These are phyloP conservation scores for Nomada ferruginata DNA, from an alignment of 2,888 invertebrate genomes.

Conservation along the genomic window DNA sequence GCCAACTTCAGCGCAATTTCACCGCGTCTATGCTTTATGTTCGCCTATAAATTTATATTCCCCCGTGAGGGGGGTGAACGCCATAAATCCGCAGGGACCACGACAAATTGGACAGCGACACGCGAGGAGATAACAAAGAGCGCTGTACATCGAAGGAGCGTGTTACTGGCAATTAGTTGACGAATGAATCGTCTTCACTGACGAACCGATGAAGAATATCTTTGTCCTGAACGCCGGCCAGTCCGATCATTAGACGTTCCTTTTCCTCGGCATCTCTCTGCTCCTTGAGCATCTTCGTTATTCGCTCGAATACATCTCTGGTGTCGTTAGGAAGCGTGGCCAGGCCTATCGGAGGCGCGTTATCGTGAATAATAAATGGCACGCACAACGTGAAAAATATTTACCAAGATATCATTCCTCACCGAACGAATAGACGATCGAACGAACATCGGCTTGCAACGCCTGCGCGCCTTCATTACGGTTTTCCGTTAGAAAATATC, in stretches of 20 bases:
- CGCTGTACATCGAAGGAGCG: conserved; percentile 5
- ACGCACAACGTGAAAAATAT: conserved; percentile 11
- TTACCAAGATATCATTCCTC: conserved; percentile 33
- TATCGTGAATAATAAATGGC: conserved; percentile 36
- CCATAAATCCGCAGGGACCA: conserved; percentile 12
- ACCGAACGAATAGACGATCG: conserved; percentile 69
- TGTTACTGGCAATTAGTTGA: conserved; percentile 12
- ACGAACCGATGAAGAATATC: conserved; percentile 62
- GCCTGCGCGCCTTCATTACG: conserved; percentile 17
- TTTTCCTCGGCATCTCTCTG: conserved; percentile 67
- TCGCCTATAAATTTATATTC: conserved; percentile 25
- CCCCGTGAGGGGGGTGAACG: neutral
- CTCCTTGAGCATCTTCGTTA: conserved; percentile 57
- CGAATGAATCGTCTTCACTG: conserved; percentile 1
- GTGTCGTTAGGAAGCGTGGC: conserved; percentile 29
- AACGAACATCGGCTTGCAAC: conserved; percentile 64
- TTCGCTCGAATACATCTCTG: conserved; percentile 55
- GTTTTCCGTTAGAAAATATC: conserved; percentile 4
- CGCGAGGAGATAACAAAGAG: conserved; percentile 31
- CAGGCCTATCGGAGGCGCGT: conserved; percentile 22
- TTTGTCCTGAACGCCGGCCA: conserved; percentile 61
- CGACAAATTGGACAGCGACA: conserved; percentile 37
- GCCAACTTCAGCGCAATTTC: neutral
- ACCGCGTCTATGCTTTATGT: conserved; percentile 1
- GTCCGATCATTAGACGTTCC: conserved; percentile 64